Conservation (phyloP, 2,888 invertebrate genomes). For the Rugalucina vietnamica region DNA sequence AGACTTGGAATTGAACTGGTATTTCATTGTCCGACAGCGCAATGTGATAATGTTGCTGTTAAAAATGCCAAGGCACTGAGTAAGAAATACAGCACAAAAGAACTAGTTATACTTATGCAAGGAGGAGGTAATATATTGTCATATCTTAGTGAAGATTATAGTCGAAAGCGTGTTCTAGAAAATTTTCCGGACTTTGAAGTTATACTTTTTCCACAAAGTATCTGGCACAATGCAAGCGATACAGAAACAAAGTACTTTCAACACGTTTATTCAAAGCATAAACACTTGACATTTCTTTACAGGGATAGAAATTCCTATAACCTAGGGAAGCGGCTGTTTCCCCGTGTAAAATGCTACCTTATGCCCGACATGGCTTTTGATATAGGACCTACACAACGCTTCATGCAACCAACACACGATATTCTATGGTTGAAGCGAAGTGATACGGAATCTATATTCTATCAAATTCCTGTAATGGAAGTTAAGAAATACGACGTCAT, state of each 20-base stretch:
- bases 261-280: neutral
- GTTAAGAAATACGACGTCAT: neutral
- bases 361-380: neutral
- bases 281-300: neutral
- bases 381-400: neutral
- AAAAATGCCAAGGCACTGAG: slow-evolving; percentile 3
- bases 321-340: neutral
- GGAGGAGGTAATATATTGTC: slow-evolving; percentile 63
- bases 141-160: slow-evolving; percentile 3
- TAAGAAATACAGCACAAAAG: neutral
- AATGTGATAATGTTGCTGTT: neutral
- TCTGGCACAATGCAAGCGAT: slow-evolving; percentile 1
- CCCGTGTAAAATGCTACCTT: neutral
- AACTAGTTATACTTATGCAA: slow-evolving; percentile 58
- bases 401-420: neutral
- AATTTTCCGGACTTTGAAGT: slow-evolving; percentile 23
- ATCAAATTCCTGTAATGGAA: neutral
- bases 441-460: neutral
- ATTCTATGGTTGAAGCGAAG: neutral
- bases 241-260: neutral
- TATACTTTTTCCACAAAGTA: slow-evolving; percentile 56
- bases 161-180: neutral
- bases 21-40: neutral
- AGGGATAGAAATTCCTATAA: neutral
- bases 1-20: slow-evolving; percentile 40